phyloP scores from a whole-genome alignment of 1,140 invertebrate species.

The Melanaphis sacchari region DNA sequence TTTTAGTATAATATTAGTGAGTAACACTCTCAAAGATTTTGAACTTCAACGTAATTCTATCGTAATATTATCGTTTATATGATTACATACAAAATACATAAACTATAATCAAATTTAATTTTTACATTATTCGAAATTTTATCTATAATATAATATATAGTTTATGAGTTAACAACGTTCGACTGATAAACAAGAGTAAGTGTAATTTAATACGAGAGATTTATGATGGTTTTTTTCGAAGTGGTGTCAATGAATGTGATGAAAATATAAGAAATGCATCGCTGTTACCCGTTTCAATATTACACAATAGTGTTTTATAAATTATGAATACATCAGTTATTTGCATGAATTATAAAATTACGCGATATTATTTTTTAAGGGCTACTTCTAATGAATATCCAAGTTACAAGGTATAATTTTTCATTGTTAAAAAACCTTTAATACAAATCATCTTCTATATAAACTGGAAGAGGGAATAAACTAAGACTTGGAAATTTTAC shows the following conservation, averaged over 20 bases:
- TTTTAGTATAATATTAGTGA: neutral
- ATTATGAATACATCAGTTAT: neutral
- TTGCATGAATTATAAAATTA: neutral
- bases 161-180: neutral
- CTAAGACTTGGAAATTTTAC: neutral
- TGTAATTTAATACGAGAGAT: neutral
- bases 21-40: neutral
- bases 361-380: neutral
- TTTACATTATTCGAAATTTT: neutral
- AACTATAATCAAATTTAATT: neutral
- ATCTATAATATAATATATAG: neutral
- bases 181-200: neutral
- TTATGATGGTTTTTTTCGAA: neutral
- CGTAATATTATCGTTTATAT: neutral
- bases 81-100: neutral
- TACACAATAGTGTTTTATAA: neutral
- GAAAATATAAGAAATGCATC: neutral
- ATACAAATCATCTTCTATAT: neutral
- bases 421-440: neutral
- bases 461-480: neutral
- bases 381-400: neutral
- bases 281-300: neutral
- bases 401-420: neutral
- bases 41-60: too few relatives aligned
- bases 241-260: neutral